A percentile compares a stretch with the other conserved stretches of the same genome.
These are phyloP conservation scores for Drosophila pseudotakahashii DNA, from an alignment of 2,888 invertebrate genomes.

Conservation along the genomic window DNA sequence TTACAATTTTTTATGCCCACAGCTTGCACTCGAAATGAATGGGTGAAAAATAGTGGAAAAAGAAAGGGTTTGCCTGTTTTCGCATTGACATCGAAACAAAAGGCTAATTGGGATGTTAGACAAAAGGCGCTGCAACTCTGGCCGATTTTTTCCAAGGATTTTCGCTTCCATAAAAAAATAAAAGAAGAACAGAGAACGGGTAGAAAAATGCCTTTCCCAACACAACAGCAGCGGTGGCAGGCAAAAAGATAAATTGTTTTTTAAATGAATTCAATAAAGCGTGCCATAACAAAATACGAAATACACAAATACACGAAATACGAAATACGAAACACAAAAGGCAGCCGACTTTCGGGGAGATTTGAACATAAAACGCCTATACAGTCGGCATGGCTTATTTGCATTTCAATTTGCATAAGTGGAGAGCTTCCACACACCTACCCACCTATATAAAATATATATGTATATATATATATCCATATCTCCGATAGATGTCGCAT, in stretches of 20 bases:
- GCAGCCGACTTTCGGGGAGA: conserved; percentile 32
- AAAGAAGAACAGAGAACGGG: conserved; percentile 2
- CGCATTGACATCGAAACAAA: conserved; percentile 74
- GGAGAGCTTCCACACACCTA: conserved; percentile 41
- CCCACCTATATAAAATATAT: not conserved
- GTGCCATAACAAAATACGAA: conserved; percentile 49
- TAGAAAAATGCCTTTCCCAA: conserved; percentile 21
- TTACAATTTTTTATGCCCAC: conserved; percentile 38
- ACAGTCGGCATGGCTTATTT: conserved; percentile 63
- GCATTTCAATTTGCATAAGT: conserved; percentile 80
- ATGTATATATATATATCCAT: conserved; percentile 21
- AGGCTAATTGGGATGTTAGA: conserved; percentile 74
- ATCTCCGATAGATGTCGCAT: conserved; percentile 43
- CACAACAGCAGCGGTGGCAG: conserved; percentile 7
- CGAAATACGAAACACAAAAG: conserved; percentile 31
- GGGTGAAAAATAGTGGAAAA: conserved; percentile 15
- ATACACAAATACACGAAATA: conserved; percentile 19
- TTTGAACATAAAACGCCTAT: conserved; percentile 43
- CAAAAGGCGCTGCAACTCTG: conserved; percentile 34
- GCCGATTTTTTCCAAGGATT: conserved; percentile 24
- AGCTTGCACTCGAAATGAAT: conserved; percentile 35
- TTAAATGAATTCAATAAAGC: conserved; percentile 80
- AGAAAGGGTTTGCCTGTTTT: conserved; percentile 40
- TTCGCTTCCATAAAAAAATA: not conserved
- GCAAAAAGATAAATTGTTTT: conserved; percentile 75